Conservation (phyloP, 2,888 invertebrate species). For the Hypercompe scribonia region DNA sequence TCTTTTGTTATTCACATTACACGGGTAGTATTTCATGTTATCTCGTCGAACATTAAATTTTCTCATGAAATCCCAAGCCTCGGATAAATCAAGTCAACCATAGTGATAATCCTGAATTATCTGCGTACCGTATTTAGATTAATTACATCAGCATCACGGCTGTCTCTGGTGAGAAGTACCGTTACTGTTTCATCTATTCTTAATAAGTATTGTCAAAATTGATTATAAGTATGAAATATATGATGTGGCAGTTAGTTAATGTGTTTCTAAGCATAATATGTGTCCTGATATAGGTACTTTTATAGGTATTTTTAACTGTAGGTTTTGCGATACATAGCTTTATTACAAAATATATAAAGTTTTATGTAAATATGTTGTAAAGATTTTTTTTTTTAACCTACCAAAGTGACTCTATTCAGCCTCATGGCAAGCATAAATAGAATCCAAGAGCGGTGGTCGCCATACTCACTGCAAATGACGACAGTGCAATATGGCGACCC, state of each 20-base stretch:
- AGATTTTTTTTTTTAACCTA: no score
- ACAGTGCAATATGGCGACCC: no score
- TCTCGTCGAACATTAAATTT: not conserved
- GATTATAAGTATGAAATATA: no score
- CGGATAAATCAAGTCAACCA: slow-evolving; percentile 41
- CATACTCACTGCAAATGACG: no score
- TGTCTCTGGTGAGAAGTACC: not conserved
- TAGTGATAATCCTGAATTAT: slow-evolving; percentile 5
- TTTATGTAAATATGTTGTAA: no score
- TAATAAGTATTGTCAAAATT: not conserved
- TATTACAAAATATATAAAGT: no score
- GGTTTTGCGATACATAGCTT: no score
- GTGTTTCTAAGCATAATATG: not conserved
- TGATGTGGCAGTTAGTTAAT: not conserved
- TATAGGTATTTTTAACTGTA: no score
- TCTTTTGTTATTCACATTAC: not conserved
- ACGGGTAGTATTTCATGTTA: not conserved
- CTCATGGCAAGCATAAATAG: no score
- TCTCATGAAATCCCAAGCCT: slow-evolving; percentile 22
- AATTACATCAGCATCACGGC: slow-evolving; percentile 2
- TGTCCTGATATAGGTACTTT: not conserved
- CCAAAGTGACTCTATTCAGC: no score
- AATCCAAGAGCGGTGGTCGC: no score
- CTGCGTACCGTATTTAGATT: slow-evolving; percentile 1
- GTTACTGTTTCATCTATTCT: not conserved